Evolutionary conservation across 2,113 vertebrate genomes (phyloP), one percentile per base, ranked within the genome.

Genomic region (Galeopterus variegatus): DNA sequence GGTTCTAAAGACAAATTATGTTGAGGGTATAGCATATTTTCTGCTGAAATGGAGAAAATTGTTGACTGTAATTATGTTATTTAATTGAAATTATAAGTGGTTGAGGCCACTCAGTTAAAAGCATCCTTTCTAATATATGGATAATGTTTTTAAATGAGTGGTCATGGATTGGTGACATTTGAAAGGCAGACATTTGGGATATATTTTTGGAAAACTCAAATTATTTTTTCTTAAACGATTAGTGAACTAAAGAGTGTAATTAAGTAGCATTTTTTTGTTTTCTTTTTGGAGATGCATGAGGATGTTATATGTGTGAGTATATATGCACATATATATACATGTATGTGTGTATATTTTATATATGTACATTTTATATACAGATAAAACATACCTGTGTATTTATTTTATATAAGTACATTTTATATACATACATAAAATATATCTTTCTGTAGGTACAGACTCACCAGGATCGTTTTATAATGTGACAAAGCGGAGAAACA

Each of bases 51-150:
- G 97, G 96, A 98, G 98, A 97, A 98, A 97, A 98, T 98, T 94
- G 91, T 84, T 95, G 97, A 97, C 94, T 98, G 72, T 97, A 98
- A 98, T 98, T 98, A 98, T 77, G 93, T 98, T 97, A 96, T 98
- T 98, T 41, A 65, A 98, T 98, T 98, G 97, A 93, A 98, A 97
- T 98, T 97, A 94, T 98, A 98, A 98, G 97, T 98, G 96, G 88
- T 94, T 93, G 80, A 96, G 97, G 93, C 95, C 97, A 95, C 73
- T 97, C 89, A 96, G 98, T 98, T 98, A 97, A 98, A 98, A 97
- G 98, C 96, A 82, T 93, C 93, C 95, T 95, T 97, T 97, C 83
- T 92, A 90, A 94, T 90, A 85, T 52, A 70, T 62, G 95, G 95
- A 19, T 85, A 88, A 91, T 96, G 94, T 94, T 96, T 91, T 92